Evolutionary conservation across 2,797 vertebrate species (phyloP).

Genomic region (Mastacembelus armatus): DNA sequence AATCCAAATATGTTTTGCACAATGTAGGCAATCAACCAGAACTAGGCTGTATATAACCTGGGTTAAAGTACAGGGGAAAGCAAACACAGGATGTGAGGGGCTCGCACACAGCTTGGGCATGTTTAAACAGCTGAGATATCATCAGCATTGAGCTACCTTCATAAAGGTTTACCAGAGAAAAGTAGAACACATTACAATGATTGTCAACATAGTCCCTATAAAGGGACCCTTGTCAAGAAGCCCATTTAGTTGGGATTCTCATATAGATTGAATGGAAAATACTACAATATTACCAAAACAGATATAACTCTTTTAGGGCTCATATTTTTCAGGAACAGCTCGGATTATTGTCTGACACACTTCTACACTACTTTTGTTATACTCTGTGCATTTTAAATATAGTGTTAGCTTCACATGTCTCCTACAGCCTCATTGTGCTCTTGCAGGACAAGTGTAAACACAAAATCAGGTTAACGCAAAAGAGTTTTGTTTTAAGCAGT

Average conservation of each 20-base stretch:
- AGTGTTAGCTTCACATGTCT: background rate
- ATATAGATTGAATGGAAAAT: background rate
- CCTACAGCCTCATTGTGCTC: background rate
- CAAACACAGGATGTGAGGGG: conserved; percentile 25
- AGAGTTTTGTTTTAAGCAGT: background rate
- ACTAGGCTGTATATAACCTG: background rate
- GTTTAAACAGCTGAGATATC: conserved; percentile 56
- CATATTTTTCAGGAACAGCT: background rate
- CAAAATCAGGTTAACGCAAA: background rate
- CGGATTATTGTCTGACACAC: background rate
- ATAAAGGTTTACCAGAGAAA: conserved; percentile 34
- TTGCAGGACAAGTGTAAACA: too few species aligned
- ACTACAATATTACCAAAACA: background rate
- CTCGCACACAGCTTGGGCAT: conserved; percentile 47
- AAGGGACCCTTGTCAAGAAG: background rate
- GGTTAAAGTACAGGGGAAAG: conserved; percentile 10
- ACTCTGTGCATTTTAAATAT: background rate
- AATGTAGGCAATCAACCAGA: too few species aligned
- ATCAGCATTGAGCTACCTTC: conserved; percentile 4
- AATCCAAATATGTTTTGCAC: background rate
- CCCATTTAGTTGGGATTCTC: background rate
- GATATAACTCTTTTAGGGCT: background rate
- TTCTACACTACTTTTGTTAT: background rate
- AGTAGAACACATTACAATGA: background rate
- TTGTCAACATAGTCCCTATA: background rate